Evolutionary conservation across 2,797 vertebrate genomes (phyloP).

Genomic region (Sebastes aleutianus): DNA sequence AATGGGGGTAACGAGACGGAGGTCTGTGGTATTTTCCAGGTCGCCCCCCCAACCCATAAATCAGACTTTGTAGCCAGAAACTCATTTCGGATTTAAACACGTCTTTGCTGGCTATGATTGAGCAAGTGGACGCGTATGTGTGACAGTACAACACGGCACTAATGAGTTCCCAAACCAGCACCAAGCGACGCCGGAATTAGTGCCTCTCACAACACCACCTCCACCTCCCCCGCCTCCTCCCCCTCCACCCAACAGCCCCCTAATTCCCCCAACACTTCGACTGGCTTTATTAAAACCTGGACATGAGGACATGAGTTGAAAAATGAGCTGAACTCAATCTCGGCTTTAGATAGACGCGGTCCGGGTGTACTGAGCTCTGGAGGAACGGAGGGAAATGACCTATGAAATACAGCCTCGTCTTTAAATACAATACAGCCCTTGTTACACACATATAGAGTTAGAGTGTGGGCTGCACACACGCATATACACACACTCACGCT

Average conservation of each 20-base stretch:
- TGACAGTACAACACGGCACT: slow-evolving; percentile 80
- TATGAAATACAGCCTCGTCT: slow-evolving; percentile 61
- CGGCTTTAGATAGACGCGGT: slow-evolving; percentile 46
- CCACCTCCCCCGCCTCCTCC: slow-evolving; percentile 1
- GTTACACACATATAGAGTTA: slow-evolving; percentile 47
- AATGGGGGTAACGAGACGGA: slow-evolving; percentile 67
- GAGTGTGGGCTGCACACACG: slow-evolving; percentile 20
- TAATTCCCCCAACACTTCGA: slow-evolving; percentile 59
- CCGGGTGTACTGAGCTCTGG: slow-evolving; percentile 18
- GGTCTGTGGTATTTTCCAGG: slow-evolving; percentile 82
- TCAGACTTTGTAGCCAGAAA: slow-evolving; percentile 76
- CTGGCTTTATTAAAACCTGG: slow-evolving; percentile 78
- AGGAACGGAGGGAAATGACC: slow-evolving; percentile 59
- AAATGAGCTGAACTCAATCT: slow-evolving; percentile 75
- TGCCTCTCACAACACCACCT: slow-evolving; percentile 41
- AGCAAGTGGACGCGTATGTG: slow-evolving; percentile 74
- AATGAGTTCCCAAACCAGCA: slow-evolving; percentile 77
- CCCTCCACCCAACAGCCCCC: slow-evolving; percentile 32
- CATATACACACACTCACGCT: not conserved
- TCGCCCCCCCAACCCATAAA: slow-evolving; percentile 73
- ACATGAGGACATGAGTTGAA: slow-evolving; percentile 66
- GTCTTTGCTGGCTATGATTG: slow-evolving; percentile 75
- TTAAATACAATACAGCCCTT: slow-evolving; percentile 53
- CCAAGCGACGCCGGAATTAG: slow-evolving; percentile 70
- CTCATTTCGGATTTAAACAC: slow-evolving; percentile 83